Percentiles rank a stretch among this genome's conserved stretches.
phyloP scores from a whole-genome alignment of 37 sponge, comb jelly and placozoan species.

The Bolinopsis microptera region DNA sequence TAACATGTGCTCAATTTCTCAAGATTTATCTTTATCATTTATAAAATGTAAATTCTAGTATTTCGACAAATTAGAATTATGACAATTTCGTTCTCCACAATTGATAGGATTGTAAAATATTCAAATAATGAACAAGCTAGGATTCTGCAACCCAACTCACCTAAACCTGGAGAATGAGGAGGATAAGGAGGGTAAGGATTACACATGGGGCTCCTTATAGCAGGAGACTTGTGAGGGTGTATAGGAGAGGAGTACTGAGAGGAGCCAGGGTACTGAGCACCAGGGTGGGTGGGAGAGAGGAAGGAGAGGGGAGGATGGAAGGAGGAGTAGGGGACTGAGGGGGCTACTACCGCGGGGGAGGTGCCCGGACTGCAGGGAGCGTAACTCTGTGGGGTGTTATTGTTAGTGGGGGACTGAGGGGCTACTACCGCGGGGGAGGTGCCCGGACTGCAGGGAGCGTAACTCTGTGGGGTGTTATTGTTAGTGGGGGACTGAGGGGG shows the following conservation, averaged over 20 bases:
- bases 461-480: too few relatives aligned
- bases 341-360: background rate
- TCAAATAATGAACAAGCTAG: too few relatives aligned
- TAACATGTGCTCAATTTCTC: background rate
- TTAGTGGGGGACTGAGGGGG: too few relatives aligned
- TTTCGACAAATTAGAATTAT: too few relatives aligned
- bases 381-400: background rate
- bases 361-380: background rate
- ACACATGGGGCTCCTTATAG: background rate
- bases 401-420: too few relatives aligned
- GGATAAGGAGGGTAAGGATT: background rate
- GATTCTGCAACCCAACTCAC: too few relatives aligned
- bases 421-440: too few relatives aligned
- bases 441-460: too few relatives aligned
- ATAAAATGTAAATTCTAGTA: too few relatives aligned
- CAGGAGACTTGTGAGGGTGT: background rate
- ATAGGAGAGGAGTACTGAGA: background rate
- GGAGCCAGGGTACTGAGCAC: background rate
- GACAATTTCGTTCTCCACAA: too few relatives aligned
- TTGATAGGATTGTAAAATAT: too few relatives aligned
- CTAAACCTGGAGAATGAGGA: background rate
- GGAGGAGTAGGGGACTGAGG: constrained; percentile 13
- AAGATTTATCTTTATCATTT: too few relatives aligned
- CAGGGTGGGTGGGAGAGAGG: background rate
- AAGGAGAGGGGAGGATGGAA: background rate